Conservation (phyloP, 2,888 invertebrate species). For the Bellardia bayeri region DNA sequence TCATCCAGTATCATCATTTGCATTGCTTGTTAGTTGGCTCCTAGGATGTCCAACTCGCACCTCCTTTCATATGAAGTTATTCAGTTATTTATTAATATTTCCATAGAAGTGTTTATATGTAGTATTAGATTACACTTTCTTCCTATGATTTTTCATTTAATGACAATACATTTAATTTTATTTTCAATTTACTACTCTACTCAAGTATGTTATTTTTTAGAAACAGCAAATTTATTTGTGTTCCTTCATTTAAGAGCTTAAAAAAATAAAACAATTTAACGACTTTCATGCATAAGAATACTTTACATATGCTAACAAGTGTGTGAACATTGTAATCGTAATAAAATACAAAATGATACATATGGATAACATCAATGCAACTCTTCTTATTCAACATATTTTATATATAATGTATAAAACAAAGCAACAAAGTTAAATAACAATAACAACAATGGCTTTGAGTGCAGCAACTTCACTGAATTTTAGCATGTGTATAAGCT, state of each 20-base stretch:
- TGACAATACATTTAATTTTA: no score
- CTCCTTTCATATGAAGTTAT: no score
- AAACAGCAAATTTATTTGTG: no score
- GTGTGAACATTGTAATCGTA: slow-evolving; percentile 58
- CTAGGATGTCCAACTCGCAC: no score
- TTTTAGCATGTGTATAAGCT: not conserved
- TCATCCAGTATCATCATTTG: no score
- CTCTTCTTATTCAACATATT: not conserved
- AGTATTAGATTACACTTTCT: no score
- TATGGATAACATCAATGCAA: slow-evolving; percentile 13
- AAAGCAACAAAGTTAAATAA: slow-evolving; percentile 46
- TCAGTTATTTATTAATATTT: no score
- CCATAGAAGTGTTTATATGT: no score
- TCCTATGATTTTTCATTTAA: no score
- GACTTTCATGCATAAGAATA: not conserved
- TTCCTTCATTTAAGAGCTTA: not conserved
- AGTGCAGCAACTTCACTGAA: slow-evolving; percentile 25
- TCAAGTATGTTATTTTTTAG: no score
- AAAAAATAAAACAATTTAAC: not conserved
- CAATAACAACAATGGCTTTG: slow-evolving; percentile 74
- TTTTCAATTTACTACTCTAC: no score
- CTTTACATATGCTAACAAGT: slow-evolving; percentile 47
- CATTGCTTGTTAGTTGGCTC: no score
- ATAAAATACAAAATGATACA: slow-evolving; percentile 46
- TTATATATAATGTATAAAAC: slow-evolving; percentile 56